A percentile compares a stretch with the other conserved stretches of the same genome.
Conservation (phyloP, 2,113 vertebrate genomes). For the Taurulus bubalis region DNA sequence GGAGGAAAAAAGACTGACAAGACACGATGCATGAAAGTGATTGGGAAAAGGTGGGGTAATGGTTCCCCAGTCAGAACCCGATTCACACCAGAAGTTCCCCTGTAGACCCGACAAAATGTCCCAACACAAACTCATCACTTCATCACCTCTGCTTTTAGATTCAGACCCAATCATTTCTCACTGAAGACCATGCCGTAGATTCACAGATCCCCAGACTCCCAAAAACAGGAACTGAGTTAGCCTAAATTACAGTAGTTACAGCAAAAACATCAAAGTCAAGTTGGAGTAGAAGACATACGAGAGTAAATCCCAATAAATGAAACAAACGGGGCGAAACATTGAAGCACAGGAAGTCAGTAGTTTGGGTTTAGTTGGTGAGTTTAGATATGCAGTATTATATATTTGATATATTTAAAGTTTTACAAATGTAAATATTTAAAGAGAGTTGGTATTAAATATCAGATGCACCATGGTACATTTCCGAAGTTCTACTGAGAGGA, state of each 20-base stretch:
- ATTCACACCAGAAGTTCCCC: conserved; percentile 50
- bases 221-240: not conserved
- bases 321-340: not conserved
- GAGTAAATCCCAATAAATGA: not conserved
- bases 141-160: not conserved
- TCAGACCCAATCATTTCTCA: not conserved
- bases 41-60: conserved; percentile 12
- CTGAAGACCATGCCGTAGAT: not conserved
- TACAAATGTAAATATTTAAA: not conserved
- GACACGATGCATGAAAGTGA: conserved; percentile 13
- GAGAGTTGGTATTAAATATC: not conserved
- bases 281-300: not conserved
- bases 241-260: not conserved
- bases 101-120: not conserved
- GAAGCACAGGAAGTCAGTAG: not conserved
- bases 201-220: not conserved
- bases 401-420: not conserved
- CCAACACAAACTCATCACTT: not conserved
- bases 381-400: not conserved
- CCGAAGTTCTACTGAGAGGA: not conserved
- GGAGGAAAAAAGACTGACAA: not conserved
- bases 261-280: not conserved
- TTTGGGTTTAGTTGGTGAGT: conserved; percentile 44
- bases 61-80: conserved; percentile 41
- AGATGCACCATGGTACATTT: not conserved